Evolutionary conservation across 1,140 invertebrate genomes (phyloP), one percentile per base, ranked within the genome.

Genomic region (Drosophila serrata): DNA sequence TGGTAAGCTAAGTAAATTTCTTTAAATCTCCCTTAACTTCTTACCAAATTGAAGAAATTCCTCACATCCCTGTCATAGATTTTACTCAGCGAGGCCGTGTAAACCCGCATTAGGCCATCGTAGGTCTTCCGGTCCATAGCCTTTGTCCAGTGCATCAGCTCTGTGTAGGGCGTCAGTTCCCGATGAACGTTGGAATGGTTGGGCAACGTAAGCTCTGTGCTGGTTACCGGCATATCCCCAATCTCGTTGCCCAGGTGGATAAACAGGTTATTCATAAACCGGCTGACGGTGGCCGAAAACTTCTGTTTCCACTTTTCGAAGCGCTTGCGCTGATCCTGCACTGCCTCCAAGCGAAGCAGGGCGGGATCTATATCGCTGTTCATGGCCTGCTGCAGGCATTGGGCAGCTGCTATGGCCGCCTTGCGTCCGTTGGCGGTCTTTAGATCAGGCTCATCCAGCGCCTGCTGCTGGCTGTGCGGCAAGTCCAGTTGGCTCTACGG

Each of bases 191-290:
- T 93, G 74, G 94, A 94, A 92, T 98, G 97, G 62, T 95, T 95
- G 3, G 96, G 96, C 63, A 98, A 93, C 22, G 95, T 95, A 49
- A 98, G 93, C n/a, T 95, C 95, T 9, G 93, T 93, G 55, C 75
- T 90, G 37, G 88, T 85, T 19, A 82, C 7, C 7, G 86, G 81
- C 29, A 76, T 87, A 61, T 94, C 93, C 1, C 93, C 93, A 81
- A 94, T 93, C 67, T 94, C 93, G 68, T 94, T 94, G 82, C 96
- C 97, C 93, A 98, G 95, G 93, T 98, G 97, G 91, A 98, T 98
- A 73, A 99, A 98, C 40, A 98, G 94, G 94, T 99, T 99, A 91
- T 98, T 99, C 15, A 99, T 93, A 93, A 99, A 97, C 39, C 97
- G 94, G 39, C 95, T 96, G 22, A 99, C 94, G 27, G 96, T 95